A percentile compares a stretch with the other conserved stretches of the same genome.
These are phyloP conservation scores for Apamea sordens DNA, from an alignment of 2,888 invertebrate genomes.

Conservation along the genomic window DNA sequence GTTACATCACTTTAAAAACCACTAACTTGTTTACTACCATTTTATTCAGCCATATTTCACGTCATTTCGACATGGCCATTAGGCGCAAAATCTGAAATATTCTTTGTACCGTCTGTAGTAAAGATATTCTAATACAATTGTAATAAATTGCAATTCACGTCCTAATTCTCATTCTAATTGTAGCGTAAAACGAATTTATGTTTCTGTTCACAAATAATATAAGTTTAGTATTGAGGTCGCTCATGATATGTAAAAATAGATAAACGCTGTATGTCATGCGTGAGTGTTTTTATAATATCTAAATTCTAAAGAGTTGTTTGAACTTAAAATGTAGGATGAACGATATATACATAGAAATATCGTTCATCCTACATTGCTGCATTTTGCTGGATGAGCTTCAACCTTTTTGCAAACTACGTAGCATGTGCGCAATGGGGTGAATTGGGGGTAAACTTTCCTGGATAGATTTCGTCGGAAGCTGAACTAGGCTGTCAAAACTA, in stretches of 20 bases:
- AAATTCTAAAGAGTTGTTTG: slow-evolving; percentile 29
- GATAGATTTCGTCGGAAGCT: slow-evolving; percentile 40
- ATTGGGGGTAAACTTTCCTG: slow-evolving; percentile 47
- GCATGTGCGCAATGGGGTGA: slow-evolving; percentile 29
- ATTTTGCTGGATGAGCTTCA: slow-evolving; percentile 1
- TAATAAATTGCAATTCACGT: slow-evolving; percentile 68
- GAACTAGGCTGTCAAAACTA: slow-evolving; percentile 43
- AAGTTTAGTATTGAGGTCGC: slow-evolving; percentile 64
- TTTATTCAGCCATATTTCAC: slow-evolving; percentile 60
- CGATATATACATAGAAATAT: slow-evolving; percentile 18
- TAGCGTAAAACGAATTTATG: slow-evolving; percentile 65
- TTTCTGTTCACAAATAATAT: slow-evolving; percentile 62
- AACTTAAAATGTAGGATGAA: slow-evolving; percentile 29
- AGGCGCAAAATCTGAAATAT: slow-evolving; percentile 57
- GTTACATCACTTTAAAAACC: slow-evolving; percentile 57
- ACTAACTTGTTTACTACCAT: slow-evolving; percentile 59
- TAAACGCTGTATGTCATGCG: slow-evolving; percentile 53
- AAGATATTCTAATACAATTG: slow-evolving; percentile 60
- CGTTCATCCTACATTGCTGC: too few relatives aligned
- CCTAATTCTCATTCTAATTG: slow-evolving; percentile 65
- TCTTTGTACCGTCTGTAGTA: slow-evolving; percentile 45
- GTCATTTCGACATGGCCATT: slow-evolving; percentile 60
- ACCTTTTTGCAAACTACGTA: slow-evolving; percentile 26
- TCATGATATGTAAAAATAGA: slow-evolving; percentile 66
- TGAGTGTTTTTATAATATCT: slow-evolving; percentile 48